Evolutionary conservation across 2,113 vertebrate species (phyloP), one percentile per base, ranked within the genome.

Genomic region (Dicentrarchus labrax): DNA sequence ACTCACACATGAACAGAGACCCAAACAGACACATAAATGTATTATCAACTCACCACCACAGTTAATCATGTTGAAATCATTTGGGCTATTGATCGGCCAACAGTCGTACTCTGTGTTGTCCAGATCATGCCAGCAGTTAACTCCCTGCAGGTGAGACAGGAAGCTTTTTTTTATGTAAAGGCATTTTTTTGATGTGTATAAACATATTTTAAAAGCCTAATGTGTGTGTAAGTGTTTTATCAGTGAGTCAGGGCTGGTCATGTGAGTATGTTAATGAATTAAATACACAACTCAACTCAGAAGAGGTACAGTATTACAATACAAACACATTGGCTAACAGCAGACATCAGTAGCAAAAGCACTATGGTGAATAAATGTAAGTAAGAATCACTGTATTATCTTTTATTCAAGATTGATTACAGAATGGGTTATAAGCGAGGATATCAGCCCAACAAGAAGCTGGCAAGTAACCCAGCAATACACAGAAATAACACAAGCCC

Each of bases 91-190:
- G 86, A 93, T 93, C 5, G 96, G 94, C 94, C 95, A 95, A 74
- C 94, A 95, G 91, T 95, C 95, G 60, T 95, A 96, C 81, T 95
- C 94, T 8, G 86, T 93, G 89, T 90, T 96, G 85, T 95, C 93
- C n/a, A 95, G 89, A 87, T 95, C 95, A 88, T 95, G 95, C 95
- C 92, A 96, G 82, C 93, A 91, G 77, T 89, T 68, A 13, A 92
- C 81, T 80, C 85, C 86, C 90, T 95, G 90, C 0, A 89, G 45
- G 16, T 13, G 17, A 68, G 19, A 77, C 36, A 51, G 24, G n/a
- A 41, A 9, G 8, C 1, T 47, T 74, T 65, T 65, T 30, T 53
- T 17, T 2, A 54, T 47, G 19, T 41, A 51, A 70, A 60, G 30
- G 45, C 19, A 17, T 21, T 53, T 53, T 57, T 72, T 57, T 17